A percentile compares a stretch with the other conserved stretches of the same genome.
These are phyloP conservation scores for Elgaria multicarinata DNA, from an alignment of 2,113 vertebrate genomes.

Conservation along the genomic window DNA sequence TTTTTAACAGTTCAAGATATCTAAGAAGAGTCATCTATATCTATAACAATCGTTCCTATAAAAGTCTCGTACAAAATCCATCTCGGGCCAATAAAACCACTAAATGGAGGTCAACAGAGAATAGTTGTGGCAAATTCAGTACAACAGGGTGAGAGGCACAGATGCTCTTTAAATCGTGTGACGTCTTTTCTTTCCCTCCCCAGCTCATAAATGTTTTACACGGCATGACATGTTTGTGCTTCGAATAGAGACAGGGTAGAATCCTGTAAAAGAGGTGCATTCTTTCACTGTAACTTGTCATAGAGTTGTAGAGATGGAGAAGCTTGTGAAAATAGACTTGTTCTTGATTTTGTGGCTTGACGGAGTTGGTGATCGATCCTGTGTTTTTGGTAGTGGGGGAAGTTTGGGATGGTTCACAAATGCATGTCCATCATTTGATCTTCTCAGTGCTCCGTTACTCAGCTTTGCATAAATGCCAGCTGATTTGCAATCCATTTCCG, in stretches of 20 bases:
- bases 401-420: neutral
- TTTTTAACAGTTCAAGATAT: neutral
- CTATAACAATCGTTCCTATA: neutral
- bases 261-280: neutral
- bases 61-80: neutral
- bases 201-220: neutral
- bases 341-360: neutral
- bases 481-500: neutral
- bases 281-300: neutral
- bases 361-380: neutral
- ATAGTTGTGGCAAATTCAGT: neutral
- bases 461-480: neutral
- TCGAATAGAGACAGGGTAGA: neutral
- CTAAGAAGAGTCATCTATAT: neutral
- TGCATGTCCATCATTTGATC: neutral
- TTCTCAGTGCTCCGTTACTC: neutral
- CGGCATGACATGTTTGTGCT: neutral
- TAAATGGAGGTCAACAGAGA: neutral
- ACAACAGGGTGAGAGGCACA: neutral
- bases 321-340: neutral
- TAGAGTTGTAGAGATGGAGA: neutral
- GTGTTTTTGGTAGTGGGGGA: neutral
- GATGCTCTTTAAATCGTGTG: neutral
- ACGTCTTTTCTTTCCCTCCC: neutral
- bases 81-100: neutral